Evolutionary conservation across 2,888 invertebrate genomes (phyloP).

Genomic region (Nephrotoma guestfalica): DNA sequence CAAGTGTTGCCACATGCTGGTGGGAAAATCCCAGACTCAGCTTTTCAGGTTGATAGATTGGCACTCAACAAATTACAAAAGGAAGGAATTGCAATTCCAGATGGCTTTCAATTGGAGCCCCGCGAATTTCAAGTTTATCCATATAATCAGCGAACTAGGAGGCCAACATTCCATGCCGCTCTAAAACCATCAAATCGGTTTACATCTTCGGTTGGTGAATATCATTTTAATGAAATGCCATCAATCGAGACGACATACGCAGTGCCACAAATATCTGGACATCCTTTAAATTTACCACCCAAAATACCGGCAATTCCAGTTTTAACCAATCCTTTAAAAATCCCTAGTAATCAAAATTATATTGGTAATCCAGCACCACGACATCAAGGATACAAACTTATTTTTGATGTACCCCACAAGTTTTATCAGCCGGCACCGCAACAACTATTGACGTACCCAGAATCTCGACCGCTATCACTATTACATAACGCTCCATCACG

Average conservation of each 20-base stretch:
- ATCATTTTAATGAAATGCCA: slow-evolving; percentile 29
- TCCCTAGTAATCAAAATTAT: not conserved
- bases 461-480: not conserved
- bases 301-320: slow-evolving; percentile 20
- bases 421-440: not conserved
- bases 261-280: slow-evolving; percentile 32
- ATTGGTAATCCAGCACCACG: not conserved
- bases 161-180: slow-evolving; percentile 32
- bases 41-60: slow-evolving; percentile 43
- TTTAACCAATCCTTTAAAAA: not conserved
- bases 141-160: slow-evolving; percentile 23
- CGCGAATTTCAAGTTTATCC: slow-evolving; percentile 31
- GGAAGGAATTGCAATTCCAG: slow-evolving; percentile 43
- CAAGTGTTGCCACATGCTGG: slow-evolving; percentile 44
- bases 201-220: slow-evolving; percentile 36
- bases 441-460: not conserved
- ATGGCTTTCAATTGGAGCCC: slow-evolving; percentile 40
- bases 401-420: not conserved
- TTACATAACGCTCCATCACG: not conserved
- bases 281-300: slow-evolving; percentile 16
- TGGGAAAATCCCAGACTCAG: slow-evolving; percentile 47
- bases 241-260: slow-evolving; percentile 44
- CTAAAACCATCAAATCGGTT: slow-evolving; percentile 38
- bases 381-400: not conserved
- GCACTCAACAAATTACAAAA: slow-evolving; percentile 44